Evolutionary conservation across 1,140 invertebrate genomes (phyloP).

Genomic region (Babylonia areolata): DNA sequence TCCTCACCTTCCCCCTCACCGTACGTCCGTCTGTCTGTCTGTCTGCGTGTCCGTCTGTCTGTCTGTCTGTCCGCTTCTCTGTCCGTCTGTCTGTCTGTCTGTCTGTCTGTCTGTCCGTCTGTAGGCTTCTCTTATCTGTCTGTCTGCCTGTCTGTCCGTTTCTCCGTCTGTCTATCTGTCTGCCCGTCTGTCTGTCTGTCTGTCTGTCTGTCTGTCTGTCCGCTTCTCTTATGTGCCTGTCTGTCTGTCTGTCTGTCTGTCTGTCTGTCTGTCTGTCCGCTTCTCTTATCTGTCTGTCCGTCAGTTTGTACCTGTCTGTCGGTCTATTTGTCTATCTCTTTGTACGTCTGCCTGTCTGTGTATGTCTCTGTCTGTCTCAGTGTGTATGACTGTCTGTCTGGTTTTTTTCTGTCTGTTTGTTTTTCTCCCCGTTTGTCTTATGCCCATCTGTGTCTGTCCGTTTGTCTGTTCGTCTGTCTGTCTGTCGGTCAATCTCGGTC

Average conservation of each 20-base stretch:
- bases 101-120: background rate
- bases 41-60: background rate
- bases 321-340: background rate
- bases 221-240: no score
- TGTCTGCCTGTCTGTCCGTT: background rate
- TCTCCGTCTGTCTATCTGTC: background rate
- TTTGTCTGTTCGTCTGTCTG: no score
- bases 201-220: background rate
- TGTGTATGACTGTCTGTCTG: background rate
- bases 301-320: background rate
- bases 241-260: no score
- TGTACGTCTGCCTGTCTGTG: background rate
- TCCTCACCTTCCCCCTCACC: slow-evolving; percentile 48
- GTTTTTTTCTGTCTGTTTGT: no score
- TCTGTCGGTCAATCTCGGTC: no score
- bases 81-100: background rate
- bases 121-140: background rate
- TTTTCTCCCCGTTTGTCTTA: no score
- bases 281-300: background rate
- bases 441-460: no score
- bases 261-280: background rate
- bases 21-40: slow-evolving; percentile 39
- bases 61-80: background rate
- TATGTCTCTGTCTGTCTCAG: background rate
- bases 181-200: background rate